These are phyloP conservation scores for Circaetus gallicus DNA, from an alignment of 2,113 vertebrate genomes.

Conservation along the genomic window DNA sequence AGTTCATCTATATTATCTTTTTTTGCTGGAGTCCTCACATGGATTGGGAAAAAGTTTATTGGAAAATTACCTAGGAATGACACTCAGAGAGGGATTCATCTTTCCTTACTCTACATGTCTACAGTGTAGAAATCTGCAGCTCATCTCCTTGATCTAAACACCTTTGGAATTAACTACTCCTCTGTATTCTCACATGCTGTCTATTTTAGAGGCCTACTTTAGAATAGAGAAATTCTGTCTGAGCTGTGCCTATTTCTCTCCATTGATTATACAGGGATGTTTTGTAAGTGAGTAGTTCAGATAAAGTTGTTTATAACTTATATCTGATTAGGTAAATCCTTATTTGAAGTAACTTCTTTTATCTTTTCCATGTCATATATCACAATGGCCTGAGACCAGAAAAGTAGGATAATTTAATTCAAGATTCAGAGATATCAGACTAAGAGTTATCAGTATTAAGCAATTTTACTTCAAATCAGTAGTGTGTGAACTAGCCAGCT, in stretches of 20 bases:
- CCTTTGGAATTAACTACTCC: not conserved
- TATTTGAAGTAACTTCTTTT: not conserved
- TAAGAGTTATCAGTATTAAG: not conserved
- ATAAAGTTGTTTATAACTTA: conserved; percentile 25
- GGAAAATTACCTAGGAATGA: not conserved
- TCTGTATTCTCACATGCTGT: not conserved
- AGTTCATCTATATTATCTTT: not conserved
- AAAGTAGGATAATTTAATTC: not conserved
- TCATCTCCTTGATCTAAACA: not conserved
- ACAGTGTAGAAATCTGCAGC: not conserved
- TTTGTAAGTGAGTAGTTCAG: not conserved
- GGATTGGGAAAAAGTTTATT: not conserved
- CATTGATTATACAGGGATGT: not conserved
- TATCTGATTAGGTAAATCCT: not conserved
- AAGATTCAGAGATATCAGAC: not conserved
- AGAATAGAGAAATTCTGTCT: not conserved
- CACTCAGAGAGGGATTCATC: not conserved
- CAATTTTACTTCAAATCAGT: not conserved
- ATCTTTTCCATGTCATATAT: not conserved
- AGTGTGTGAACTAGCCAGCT: not conserved
- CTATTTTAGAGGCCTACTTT: not conserved
- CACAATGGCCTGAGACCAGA: not conserved
- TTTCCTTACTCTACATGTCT: not conserved
- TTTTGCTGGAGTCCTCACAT: rapidly evolving
- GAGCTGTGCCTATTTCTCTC: not conserved